Percentiles rank a stretch among this genome's conserved stretches.
Conservation (phyloP, 2,888 invertebrate species). For the Acronicta psi region DNA sequence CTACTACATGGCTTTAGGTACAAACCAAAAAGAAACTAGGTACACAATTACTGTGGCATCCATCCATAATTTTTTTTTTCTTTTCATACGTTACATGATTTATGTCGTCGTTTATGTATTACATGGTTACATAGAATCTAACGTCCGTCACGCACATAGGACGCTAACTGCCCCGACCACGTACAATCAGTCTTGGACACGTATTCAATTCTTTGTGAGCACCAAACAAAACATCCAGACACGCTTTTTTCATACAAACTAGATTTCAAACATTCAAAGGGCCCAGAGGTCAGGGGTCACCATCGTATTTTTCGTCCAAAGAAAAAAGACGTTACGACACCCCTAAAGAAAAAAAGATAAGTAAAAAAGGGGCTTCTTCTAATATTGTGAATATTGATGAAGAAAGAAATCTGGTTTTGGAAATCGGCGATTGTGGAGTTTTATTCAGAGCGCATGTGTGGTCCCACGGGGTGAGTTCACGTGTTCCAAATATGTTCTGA, state of each 20-base stretch:
- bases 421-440: slow-evolving; percentile 73
- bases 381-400: slow-evolving; percentile 89
- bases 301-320: slow-evolving; percentile 81
- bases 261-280: slow-evolving; percentile 84
- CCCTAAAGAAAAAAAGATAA: slow-evolving; percentile 74
- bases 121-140: slow-evolving; percentile 13
- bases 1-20: no score
- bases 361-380: slow-evolving; percentile 86
- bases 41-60: slow-evolving; percentile 1
- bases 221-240: slow-evolving; percentile 70
- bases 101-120: slow-evolving; percentile 5
- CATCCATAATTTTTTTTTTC: not conserved
- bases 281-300: slow-evolving; percentile 83
- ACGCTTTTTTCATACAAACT: slow-evolving; percentile 85
- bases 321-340: slow-evolving; percentile 86
- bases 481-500: slow-evolving; percentile 73
- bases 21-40: no score
- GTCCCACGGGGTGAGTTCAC: slow-evolving; percentile 83
- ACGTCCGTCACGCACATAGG: slow-evolving; percentile 32
- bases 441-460: slow-evolving; percentile 79
- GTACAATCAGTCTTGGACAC: slow-evolving; percentile 73
- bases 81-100: not conserved
- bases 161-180: slow-evolving; percentile 69
- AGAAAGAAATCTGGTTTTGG: slow-evolving; percentile 87
- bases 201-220: slow-evolving; percentile 71